These are phyloP conservation scores for Coccyzus lansbergi DNA, from an alignment of 2,797 vertebrate species.

Conservation along the genomic window DNA sequence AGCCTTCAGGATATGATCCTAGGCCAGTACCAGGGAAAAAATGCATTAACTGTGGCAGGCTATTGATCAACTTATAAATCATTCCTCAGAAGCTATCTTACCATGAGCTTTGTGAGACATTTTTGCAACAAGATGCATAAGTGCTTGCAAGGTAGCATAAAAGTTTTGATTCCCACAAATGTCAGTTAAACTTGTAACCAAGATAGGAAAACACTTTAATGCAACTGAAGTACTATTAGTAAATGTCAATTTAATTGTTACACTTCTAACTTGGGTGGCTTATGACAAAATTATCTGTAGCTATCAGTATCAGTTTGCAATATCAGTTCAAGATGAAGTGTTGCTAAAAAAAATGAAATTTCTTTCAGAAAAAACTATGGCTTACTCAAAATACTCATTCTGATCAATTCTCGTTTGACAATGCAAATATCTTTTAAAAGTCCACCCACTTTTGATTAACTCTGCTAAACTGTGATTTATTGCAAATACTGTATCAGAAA, in stretches of 20 bases:
- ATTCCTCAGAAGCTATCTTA: neutral
- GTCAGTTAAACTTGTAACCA: neutral
- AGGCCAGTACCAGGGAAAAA: neutral
- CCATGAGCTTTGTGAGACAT: neutral
- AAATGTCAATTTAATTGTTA: neutral
- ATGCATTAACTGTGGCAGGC: neutral
- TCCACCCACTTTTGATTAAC: neutral
- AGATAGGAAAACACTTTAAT: neutral
- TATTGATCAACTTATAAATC: neutral
- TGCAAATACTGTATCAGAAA: constrained; percentile 14
- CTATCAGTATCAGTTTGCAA: neutral
- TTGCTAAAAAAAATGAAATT: neutral
- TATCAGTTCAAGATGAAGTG: neutral
- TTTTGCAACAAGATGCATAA: neutral
- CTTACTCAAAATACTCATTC: neutral
- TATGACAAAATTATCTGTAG: neutral
- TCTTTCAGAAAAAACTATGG: neutral
- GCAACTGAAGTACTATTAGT: neutral
- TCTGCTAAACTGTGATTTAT: constrained; percentile 28
- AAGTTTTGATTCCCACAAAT: neutral
- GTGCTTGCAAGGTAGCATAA: neutral
- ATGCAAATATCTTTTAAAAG: neutral
- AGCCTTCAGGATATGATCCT: neutral
- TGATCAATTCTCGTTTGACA: neutral
- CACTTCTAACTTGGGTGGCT: neutral